Evolutionary conservation across 30 jellyfish, hydroid and myxozoan genomes (phyloP).

Genomic region (Cassiopea xamachana): DNA sequence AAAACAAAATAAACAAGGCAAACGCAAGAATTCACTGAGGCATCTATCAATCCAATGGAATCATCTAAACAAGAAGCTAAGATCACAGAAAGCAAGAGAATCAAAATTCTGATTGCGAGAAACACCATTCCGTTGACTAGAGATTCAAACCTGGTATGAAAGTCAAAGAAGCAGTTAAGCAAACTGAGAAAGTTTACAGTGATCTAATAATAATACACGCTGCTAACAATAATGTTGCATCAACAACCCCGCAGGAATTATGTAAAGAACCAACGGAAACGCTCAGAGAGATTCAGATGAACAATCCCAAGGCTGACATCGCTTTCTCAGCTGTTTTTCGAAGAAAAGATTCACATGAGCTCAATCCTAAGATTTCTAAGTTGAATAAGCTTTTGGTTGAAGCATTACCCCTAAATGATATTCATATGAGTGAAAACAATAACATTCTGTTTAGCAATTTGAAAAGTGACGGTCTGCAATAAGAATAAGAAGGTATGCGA

Average conservation of each 20-base stretch:
- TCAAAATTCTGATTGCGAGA: constrained; percentile 29
- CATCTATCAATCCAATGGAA: background rate
- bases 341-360: constrained; percentile 37
- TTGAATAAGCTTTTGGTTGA: constrained; percentile 31
- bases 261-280: background rate
- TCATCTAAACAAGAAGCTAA: constrained; percentile 6
- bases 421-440: constrained; percentile 30
- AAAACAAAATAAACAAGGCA: background rate
- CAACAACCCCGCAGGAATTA: constrained; percentile 1
- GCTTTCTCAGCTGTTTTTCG: constrained; percentile 21
- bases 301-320: constrained; percentile 21
- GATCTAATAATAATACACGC: constrained; percentile 34
- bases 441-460: constrained; percentile 25
- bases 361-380: constrained; percentile 38
- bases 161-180: constrained; percentile 37
- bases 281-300: background rate
- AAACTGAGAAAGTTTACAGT: constrained; percentile 36
- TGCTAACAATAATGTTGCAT: constrained; percentile 43
- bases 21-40: constrained; percentile 6
- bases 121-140: constrained; percentile 6
- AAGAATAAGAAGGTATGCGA: constrained; percentile 30
- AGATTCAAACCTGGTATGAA: constrained; percentile 39
- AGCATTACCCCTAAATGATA: constrained; percentile 25
- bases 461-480: constrained; percentile 51
- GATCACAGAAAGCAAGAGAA: constrained; percentile 26